Evolutionary conservation across 2,113 vertebrate species (phyloP).

Genomic region (Indicator indicator): DNA sequence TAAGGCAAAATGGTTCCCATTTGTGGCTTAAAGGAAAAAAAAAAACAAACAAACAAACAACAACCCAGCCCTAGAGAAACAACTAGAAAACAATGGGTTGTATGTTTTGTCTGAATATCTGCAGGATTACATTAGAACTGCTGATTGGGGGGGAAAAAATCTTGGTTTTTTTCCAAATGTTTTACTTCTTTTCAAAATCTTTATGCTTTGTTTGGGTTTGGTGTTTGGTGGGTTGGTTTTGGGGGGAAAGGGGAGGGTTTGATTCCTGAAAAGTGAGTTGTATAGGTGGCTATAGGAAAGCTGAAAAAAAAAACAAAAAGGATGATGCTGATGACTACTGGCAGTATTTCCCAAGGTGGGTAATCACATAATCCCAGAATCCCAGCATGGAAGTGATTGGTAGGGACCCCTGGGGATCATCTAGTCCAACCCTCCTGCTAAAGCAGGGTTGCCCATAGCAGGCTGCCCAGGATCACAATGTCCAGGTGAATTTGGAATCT

Average conservation of each 20-base stretch:
- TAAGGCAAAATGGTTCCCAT: background rate
- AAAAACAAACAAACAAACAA: no score
- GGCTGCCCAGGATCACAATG: no score
- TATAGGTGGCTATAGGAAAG: background rate
- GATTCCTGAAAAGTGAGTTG: background rate
- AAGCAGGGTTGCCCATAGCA: no score
- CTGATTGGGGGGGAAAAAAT: background rate
- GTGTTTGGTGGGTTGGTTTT: no score
- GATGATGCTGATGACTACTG: background rate
- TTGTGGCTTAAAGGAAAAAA: background rate
- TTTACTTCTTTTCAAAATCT: background rate
- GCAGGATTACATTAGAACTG: background rate
- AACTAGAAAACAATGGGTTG: background rate
- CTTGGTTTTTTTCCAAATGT: background rate
- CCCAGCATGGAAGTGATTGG: no score
- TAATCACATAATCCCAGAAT: background rate
- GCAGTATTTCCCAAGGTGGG: background rate
- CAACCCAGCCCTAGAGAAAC: background rate
- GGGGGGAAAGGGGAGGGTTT: fast-evolving
- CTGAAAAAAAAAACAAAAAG: background rate
- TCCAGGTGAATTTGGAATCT: no score
- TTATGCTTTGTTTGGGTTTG: no score
- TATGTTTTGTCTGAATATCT: background rate
- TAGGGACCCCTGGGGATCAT: no score
- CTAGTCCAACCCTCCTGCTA: no score